Conservation (phyloP, 2,113 vertebrate genomes). For the Chaetorhynchus papuensis region DNA sequence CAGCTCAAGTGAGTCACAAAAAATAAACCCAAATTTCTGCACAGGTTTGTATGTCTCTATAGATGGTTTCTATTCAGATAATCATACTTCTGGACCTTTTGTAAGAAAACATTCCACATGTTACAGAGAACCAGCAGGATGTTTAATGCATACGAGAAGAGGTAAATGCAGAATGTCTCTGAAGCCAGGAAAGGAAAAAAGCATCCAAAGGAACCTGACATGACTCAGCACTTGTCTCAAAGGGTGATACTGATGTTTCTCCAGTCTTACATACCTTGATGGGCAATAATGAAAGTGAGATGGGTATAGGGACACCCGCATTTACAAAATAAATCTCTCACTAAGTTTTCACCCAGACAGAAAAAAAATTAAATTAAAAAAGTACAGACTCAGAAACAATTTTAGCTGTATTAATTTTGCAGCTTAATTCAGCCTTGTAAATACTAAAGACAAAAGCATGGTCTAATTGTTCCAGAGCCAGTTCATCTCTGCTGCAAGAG, state of each 20-base stretch:
- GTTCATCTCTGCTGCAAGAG: conserved; percentile 5
- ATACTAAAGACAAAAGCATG: background rate
- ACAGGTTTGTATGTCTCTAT: background rate
- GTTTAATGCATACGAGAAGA: background rate
- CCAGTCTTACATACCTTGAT: background rate
- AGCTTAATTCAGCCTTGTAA: conserved; percentile 1
- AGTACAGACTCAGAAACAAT: background rate
- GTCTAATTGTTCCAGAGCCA: background rate
- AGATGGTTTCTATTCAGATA: background rate
- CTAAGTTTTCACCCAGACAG: background rate
- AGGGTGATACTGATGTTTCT: background rate
- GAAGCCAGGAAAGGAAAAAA: background rate
- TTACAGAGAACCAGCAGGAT: background rate
- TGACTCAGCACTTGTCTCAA: background rate
- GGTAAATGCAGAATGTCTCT: background rate
- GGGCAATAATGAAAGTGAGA: background rate
- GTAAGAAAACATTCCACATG: background rate
- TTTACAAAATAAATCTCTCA: background rate
- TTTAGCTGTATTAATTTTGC: background rate
- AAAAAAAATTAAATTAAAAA: background rate
- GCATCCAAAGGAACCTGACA: background rate
- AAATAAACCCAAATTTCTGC: background rate
- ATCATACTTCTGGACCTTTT: background rate
- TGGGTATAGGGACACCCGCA: background rate
- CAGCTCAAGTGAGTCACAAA: background rate